Percentiles rank a stretch among this genome's conserved stretches.
These are phyloP conservation scores for Hypotaenidia philippensis DNA, from an alignment of 2,797 vertebrate genomes.

Conservation along the genomic window DNA sequence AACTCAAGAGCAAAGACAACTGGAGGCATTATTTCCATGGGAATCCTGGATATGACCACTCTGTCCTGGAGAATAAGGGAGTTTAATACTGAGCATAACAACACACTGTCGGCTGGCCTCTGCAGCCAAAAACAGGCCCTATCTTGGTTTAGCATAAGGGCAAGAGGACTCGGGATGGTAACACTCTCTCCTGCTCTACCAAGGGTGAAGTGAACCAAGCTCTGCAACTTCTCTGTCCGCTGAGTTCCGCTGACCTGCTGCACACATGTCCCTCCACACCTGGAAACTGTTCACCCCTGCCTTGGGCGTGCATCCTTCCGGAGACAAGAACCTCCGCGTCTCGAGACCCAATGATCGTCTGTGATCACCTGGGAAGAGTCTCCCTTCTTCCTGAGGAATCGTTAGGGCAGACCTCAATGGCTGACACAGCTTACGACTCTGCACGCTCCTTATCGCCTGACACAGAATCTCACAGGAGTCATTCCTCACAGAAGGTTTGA, in stretches of 20 bases:
- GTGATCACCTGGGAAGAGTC: background rate
- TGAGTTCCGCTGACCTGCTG: background rate
- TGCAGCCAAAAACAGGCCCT: background rate
- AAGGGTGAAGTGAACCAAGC: rapidly evolving
- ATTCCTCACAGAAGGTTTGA: background rate
- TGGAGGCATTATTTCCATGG: background rate
- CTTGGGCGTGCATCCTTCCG: rapidly evolving
- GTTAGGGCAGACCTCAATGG: background rate
- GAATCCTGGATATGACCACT: background rate
- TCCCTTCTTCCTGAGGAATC: background rate
- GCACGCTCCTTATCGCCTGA: rapidly evolving
- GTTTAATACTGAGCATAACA: rapidly evolving
- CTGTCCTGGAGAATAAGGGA: background rate
- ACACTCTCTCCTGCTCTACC: background rate
- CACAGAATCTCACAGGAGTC: background rate
- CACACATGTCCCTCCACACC: background rate
- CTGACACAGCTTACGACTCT: background rate
- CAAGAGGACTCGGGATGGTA: background rate
- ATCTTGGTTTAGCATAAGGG: background rate
- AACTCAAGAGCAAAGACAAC: background rate
- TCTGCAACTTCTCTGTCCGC: background rate
- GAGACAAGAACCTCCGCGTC: background rate
- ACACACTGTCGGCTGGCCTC: background rate
- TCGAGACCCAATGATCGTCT: background rate
- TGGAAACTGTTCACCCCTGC: background rate